Base-by-base conservation (phyloP, 2,113 vertebrate species). In the Podarcis muralis region DNA sequence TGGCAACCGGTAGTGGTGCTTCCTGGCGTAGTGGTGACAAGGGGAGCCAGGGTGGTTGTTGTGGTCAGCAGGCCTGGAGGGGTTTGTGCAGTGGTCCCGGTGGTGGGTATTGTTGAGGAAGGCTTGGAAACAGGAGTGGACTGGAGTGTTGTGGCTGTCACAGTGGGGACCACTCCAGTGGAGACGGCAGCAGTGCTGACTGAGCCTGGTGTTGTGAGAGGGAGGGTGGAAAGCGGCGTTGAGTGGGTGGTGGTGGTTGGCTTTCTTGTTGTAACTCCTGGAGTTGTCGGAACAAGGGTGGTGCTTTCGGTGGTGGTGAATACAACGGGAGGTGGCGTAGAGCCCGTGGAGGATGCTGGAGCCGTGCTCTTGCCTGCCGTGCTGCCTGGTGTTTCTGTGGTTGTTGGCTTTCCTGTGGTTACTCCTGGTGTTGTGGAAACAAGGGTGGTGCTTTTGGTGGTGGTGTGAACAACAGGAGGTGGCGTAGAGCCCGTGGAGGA, bases 301-400 rank as follows among this genome's bases (percentile, higher is more conserved):
- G 88, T 85, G 13, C n/a, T 62, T 4, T 20, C 35, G 0, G 4
- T 76, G 23, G 37, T 25, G 68, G 32, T 32, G 1, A 1, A 2
- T 7, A 1, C 1, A 2, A 6, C 0, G 0, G 1, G 1, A 4
- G 13, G 0, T 0, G 2, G 0, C 0, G 20, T 69, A 4, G 62
- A 93, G 23, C 40, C 48, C 15, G 16, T 23, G 13, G 25, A 22
- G 5, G 4, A 43, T 71, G 74, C 1, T 13, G 22, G 1, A 32
- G 48, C 0, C 13, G n/a, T 82, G n/a, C 3, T 35, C 15, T 16
- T 2, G 1, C 16, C 13, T 0, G 0, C 0, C 0, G 81, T 80
- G 48, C 83, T 3, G 1, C 0, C n/a, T 30, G 77, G 7, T 25
- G 35, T 3, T 6, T 1, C 23, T 9, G 84, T 13, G 1, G 30